Evolutionary conservation across 2,113 vertebrate genomes (phyloP).

Genomic region (Chionodraco myersi): DNA sequence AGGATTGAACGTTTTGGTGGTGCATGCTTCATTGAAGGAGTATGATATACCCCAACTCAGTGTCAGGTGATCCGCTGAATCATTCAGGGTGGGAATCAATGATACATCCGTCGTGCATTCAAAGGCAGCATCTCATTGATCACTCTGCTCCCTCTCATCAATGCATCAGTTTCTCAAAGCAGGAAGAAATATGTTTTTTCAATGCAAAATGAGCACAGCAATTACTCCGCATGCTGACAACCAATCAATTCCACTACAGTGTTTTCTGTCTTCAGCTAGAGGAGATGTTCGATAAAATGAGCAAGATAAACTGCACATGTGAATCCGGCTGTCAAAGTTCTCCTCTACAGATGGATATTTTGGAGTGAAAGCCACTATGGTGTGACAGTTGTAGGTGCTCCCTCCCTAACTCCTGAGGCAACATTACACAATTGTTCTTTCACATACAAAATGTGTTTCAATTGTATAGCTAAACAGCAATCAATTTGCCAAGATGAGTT

Average conservation of each 20-base stretch:
- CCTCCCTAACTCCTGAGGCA: constrained; percentile 20
- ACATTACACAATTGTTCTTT: constrained; percentile 33
- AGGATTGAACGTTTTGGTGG: constrained; percentile 8
- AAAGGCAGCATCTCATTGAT: constrained; percentile 69
- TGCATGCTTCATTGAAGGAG: constrained; percentile 4
- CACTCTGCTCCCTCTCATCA: constrained; percentile 58
- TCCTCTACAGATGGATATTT: constrained; percentile 53
- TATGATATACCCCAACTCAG: constrained; percentile 6
- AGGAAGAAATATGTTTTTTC: constrained; percentile 70
- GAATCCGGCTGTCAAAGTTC: constrained; percentile 56
- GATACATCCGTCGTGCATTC: constrained; percentile 44
- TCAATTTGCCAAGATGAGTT: not conserved
- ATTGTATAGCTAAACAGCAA: constrained; percentile 14
- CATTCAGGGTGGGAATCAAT: constrained; percentile 46
- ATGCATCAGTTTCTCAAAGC: constrained; percentile 59
- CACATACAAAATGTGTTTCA: not conserved
- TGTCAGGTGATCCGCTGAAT: constrained; percentile 52
- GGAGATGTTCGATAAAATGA: constrained; percentile 70
- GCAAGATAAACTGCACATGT: constrained; percentile 62
- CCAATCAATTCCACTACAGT: constrained; percentile 77
- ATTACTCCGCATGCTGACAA: constrained; percentile 74
- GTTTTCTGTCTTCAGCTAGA: constrained; percentile 71
- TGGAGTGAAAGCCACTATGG: constrained; percentile 37
- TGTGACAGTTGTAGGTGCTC: constrained; percentile 35
- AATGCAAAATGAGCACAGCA: constrained; percentile 72